Evolutionary conservation across 2,888 invertebrate genomes (phyloP), one percentile per base, ranked within the genome.

Genomic region (Eilema sororculum): DNA sequence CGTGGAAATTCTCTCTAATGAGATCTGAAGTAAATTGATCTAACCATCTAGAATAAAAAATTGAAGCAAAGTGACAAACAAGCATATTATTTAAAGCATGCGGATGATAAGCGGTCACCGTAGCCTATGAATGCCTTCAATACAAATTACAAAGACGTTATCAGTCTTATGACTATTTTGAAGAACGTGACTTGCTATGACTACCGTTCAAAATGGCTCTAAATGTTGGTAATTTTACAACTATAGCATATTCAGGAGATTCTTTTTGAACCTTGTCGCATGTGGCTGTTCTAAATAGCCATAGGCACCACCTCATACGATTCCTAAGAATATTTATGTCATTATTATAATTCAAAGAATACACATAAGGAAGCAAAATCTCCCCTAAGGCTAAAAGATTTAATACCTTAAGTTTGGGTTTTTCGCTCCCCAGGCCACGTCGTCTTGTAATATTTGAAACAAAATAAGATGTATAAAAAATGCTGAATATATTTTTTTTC

Each of bases 301-400:
- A 20, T 5, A 46, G 20, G 46, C 46, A 46, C 0, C 46, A 16
- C 20, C 20, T 46, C 46, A 46, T 3, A 20, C 46, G 46, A 46
- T 20, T 46, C 5, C 46, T 20, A 46, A 46, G 46, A 20, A 46
- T 46, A 20, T 46, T 33, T 12, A 37, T 37, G 12, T 9, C n/a
- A n/a, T 46, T 46, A 20, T 46, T 52, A 52, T 52, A 52, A 52
- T 52, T n/a, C 52, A 20, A 20, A 52, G 46, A n/a, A 52, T 52
- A 52, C n/a, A 52, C 52, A 52, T 52, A n/a, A 52, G 52, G n/a
- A 52, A 52, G 52, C 52, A n/a, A n/a, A n/a, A 9, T 52, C 20
- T 46, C 9, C n/a, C 52, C 52, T 52, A 52, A 52, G 52, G 52
- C n/a, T n/a, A 52, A 52, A 52, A 52, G n/a, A n/a, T 52, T n/a